These are phyloP conservation scores for Lithophane semibrunnea DNA, from an alignment of 2,888 invertebrate genomes.

Conservation along the genomic window DNA sequence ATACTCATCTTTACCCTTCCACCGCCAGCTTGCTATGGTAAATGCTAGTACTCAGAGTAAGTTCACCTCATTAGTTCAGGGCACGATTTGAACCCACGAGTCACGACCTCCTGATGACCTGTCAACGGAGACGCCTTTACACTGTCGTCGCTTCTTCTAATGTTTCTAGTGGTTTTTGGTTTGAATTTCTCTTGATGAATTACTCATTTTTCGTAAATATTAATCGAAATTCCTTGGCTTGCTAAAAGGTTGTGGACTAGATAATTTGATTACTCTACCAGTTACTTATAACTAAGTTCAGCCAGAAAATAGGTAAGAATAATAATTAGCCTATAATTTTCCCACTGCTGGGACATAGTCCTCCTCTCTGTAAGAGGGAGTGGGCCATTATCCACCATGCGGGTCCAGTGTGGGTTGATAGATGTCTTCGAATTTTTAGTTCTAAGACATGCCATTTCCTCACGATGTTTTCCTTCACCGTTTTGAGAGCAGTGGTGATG, in stretches of 20 bases:
- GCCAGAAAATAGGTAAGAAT: not conserved
- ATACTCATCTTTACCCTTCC: not conserved
- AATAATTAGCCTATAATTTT: not conserved
- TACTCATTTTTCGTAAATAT: slow-evolving; percentile 6
- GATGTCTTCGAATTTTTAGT: too few relatives aligned
- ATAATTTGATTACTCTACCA: not conserved
- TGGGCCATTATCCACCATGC: too few relatives aligned
- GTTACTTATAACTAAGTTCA: not conserved
- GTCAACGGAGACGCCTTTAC: slow-evolving; percentile 43
- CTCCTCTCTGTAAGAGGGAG: too few relatives aligned
- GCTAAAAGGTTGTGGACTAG: not conserved
- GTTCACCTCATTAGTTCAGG: slow-evolving; percentile 56
- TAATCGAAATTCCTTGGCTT: not conserved
- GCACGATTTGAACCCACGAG: slow-evolving; percentile 47
- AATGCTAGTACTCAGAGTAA: slow-evolving; percentile 11
- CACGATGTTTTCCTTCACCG: too few relatives aligned
- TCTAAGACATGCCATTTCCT: too few relatives aligned
- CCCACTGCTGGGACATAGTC: too few relatives aligned
- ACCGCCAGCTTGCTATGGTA: not conserved
- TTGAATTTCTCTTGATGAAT: slow-evolving; percentile 15
- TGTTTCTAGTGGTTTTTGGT: slow-evolving; percentile 27
- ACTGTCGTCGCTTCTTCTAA: slow-evolving; percentile 14
- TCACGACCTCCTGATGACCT: slow-evolving; percentile 54
- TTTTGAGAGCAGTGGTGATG: too few relatives aligned
- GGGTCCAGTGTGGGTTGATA: too few relatives aligned